A percentile compares a stretch with the other conserved stretches of the same genome.
Conservation (phyloP, 92 coral and sea anemone genomes). For the Porites evermanni region DNA sequence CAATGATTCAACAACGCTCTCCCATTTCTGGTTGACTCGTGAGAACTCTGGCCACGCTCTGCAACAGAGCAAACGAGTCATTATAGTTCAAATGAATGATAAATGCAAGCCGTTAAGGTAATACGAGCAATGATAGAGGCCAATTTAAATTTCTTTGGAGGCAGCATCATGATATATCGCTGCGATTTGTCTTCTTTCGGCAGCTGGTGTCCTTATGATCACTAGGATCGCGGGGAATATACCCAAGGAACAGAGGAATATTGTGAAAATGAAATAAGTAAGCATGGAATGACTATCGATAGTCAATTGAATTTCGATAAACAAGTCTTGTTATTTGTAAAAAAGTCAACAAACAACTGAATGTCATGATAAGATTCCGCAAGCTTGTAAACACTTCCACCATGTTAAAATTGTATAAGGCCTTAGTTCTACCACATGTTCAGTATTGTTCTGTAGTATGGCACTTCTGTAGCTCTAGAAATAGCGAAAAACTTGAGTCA, state of each 20-base stretch:
- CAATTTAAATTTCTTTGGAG: no score
- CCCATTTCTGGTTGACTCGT: slow-evolving; percentile 70
- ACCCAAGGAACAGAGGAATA: no score
- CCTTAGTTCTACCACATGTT: background rate
- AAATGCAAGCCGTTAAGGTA: no score
- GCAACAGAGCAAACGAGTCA: background rate
- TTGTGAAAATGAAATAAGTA: no score
- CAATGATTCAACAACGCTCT: slow-evolving; percentile 29
- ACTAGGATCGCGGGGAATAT: no score
- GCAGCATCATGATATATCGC: no score
- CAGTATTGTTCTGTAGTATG: background rate
- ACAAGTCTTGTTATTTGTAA: background rate
- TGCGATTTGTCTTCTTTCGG: no score
- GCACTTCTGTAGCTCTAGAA: background rate
- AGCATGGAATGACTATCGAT: background rate
- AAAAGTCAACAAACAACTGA: background rate
- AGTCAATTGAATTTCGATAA: background rate
- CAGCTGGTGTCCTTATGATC: no score
- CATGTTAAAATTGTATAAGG: no score
- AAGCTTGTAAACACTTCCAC: background rate
- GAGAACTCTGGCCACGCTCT: slow-evolving; percentile 61
- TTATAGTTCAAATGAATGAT: no score
- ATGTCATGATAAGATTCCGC: background rate
- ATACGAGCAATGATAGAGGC: no score
- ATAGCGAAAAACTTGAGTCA: background rate